phyloP scores from a whole-genome alignment of 2,113 vertebrate genomes.

The Malurus alboscapulatus region DNA sequence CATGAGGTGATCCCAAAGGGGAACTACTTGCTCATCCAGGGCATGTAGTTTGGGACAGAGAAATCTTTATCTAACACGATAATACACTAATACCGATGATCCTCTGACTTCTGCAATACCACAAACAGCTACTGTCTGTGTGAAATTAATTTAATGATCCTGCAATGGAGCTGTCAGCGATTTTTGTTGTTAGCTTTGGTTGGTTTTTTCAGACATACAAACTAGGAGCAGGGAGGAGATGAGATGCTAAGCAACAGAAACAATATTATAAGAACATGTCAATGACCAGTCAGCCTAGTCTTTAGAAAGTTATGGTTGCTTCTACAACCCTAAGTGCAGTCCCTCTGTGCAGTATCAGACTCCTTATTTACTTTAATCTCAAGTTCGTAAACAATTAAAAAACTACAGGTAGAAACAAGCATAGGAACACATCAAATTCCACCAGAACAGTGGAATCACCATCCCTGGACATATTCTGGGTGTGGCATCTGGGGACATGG shows the following conservation, averaged over 20 bases:
- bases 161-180: background rate
- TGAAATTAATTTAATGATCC: background rate
- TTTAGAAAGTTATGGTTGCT: background rate
- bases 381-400: background rate
- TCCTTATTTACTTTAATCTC: background rate
- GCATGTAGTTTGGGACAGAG: background rate
- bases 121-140: background rate
- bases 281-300: background rate
- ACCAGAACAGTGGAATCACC: background rate
- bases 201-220: background rate
- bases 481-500: background rate
- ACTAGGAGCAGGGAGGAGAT: background rate
- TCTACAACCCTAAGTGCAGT: background rate
- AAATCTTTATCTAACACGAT: background rate
- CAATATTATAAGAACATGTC: background rate
- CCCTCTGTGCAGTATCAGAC: background rate
- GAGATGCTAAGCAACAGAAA: background rate
- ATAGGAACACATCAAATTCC: background rate
- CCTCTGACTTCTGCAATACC: background rate
- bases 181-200: background rate
- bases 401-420: background rate
- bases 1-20: background rate
- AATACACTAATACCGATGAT: background rate
- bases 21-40: background rate
- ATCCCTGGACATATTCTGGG: background rate